Percentiles rank a stretch among this genome's conserved stretches.
Evolutionary conservation across 2,888 invertebrate species (phyloP).

Genomic region (Pycnomerus fuliginosus): DNA sequence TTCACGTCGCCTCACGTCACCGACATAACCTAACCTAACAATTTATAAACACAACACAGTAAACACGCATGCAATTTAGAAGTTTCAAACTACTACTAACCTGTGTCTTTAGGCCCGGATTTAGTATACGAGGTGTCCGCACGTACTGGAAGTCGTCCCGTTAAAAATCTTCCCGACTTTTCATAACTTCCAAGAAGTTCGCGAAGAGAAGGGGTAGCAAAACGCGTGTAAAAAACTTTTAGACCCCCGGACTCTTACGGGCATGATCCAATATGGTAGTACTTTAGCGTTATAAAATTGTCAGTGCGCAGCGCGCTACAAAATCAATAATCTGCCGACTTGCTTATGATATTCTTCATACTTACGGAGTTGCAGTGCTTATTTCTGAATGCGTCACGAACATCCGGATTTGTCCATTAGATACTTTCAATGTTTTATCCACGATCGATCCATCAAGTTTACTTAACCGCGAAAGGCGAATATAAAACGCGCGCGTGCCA

Average conservation of each 20-base stretch:
- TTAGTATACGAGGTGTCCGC: constrained; percentile 17
- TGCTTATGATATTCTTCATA: constrained; percentile 21
- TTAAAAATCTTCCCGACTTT: constrained; percentile 30
- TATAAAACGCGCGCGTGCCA: constrained; percentile 7
- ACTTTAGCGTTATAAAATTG: constrained; percentile 22
- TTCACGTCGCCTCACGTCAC: constrained; percentile 27
- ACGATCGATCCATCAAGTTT: no score
- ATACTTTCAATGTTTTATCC: no score
- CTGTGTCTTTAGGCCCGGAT: constrained; percentile 20
- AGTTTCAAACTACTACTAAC: constrained; percentile 32
- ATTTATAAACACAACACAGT: constrained; percentile 34
- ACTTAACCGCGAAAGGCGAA: no score
- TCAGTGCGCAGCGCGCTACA: constrained; percentile 33
- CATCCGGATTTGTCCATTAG: no score
- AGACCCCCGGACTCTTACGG: constrained; percentile 44
- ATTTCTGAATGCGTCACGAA: no score
- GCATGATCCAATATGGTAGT: constrained; percentile 48
- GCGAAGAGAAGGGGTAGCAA: constrained; percentile 42
- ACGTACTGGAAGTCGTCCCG: constrained; percentile 11
- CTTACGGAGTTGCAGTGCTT: constrained; percentile 2
- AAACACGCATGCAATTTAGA: constrained; percentile 37
- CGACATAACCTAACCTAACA: constrained; percentile 33
- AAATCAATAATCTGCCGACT: constrained; percentile 34
- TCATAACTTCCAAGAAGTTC: constrained; percentile 45
- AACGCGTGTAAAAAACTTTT: constrained; percentile 48